A percentile compares a stretch with the other conserved stretches of the same genome.
Conservation (phyloP, 2,113 vertebrate species). For the Myocastor coypus region DNA sequence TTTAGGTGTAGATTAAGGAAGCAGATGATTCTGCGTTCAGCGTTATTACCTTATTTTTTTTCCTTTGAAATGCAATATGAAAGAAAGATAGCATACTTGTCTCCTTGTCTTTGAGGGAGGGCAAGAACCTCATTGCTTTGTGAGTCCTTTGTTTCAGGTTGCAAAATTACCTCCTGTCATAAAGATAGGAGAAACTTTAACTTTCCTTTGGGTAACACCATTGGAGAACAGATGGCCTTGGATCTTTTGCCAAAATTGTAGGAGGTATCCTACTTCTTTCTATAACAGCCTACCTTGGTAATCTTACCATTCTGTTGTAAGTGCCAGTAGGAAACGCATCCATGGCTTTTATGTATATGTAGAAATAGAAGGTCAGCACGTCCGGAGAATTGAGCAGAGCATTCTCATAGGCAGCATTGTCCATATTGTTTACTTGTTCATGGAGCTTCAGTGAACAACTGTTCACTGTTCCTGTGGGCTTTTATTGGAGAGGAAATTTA, state of each 20-base stretch:
- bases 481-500: neutral
- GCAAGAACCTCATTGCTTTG: neutral
- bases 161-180: neutral
- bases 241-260: neutral
- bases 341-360: neutral
- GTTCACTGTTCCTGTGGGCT: neutral
- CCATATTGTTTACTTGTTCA: neutral
- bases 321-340: neutral
- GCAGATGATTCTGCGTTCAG: neutral
- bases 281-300: neutral
- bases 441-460: neutral
- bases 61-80: neutral
- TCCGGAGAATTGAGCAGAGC: neutral
- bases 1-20: neutral
- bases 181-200: neutral
- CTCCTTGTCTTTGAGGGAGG: neutral
- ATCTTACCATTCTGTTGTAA: neutral
- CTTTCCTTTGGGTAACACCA: neutral
- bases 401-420: too few relatives aligned
- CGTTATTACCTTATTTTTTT: neutral
- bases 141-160: neutral
- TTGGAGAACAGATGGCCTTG: neutral
- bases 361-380: neutral
- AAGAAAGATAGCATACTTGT: neutral
- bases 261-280: neutral